phyloP scores from a whole-genome alignment of 2,797 vertebrate genomes.

The Poecile montanus region DNA sequence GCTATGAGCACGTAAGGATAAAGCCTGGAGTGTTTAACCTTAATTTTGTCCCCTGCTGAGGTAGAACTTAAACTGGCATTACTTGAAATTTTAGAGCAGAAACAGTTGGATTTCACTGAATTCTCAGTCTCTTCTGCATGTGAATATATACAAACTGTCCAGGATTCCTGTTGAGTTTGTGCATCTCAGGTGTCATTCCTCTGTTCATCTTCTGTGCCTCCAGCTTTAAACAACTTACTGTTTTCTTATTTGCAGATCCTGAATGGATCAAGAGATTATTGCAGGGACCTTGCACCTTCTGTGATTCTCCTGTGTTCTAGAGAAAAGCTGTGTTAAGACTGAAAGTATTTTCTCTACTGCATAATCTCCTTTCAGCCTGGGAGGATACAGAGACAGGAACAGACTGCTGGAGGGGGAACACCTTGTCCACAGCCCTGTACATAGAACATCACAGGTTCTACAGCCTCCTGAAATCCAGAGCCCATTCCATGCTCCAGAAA shows the following conservation, averaged over 20 bases:
- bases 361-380: not conserved
- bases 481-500: not conserved
- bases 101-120: not conserved
- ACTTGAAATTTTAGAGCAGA: not conserved
- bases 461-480: not conserved
- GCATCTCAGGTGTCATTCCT: not conserved
- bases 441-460: not conserved
- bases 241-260: constrained; percentile 82
- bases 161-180: not conserved
- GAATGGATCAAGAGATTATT: constrained; percentile 94
- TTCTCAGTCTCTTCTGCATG: not conserved
- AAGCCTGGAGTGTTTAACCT: not conserved
- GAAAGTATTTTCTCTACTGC: not conserved
- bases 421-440: not conserved
- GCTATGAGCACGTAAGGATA: not conserved
- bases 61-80: not conserved
- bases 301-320: constrained; percentile 90
- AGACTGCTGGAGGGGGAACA: not conserved
- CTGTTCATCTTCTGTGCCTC: not conserved
- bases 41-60: not conserved
- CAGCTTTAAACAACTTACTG: not conserved
- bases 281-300: constrained; percentile 89
- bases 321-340: not conserved
- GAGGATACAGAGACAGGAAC: not conserved
- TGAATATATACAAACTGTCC: not conserved